Percentiles rank a stretch among this genome's conserved stretches.
These are phyloP conservation scores for Podiceps cristatus DNA, from an alignment of 2,113 vertebrate genomes.

Conservation along the genomic window DNA sequence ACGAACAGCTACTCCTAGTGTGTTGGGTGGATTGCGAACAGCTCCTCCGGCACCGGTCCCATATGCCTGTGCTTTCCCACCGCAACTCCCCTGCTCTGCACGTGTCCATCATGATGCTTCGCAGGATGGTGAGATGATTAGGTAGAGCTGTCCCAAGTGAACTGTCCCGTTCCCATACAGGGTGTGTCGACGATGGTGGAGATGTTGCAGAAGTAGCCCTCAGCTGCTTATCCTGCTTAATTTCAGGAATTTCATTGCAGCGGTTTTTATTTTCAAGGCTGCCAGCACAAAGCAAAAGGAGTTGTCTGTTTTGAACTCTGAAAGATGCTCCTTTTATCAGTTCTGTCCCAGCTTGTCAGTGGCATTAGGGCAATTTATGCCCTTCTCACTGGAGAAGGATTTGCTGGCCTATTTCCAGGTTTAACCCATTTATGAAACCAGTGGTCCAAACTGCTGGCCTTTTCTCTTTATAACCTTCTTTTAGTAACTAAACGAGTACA, in stretches of 20 bases:
- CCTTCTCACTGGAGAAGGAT: neutral
- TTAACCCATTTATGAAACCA: neutral
- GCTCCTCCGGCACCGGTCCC: neutral
- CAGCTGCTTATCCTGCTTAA: neutral
- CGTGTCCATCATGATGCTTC: rapidly evolving
- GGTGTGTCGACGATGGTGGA: neutral
- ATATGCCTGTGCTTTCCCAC: rapidly evolving
- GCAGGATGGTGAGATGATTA: neutral
- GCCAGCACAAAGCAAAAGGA: neutral
- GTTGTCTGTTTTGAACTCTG: neutral
- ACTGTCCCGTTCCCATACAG: neutral
- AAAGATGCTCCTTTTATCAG: neutral
- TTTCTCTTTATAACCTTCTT: neutral
- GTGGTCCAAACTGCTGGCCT: neutral
- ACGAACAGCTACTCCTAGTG: neutral
- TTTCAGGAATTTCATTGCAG: neutral
- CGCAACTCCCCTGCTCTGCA: rapidly evolving
- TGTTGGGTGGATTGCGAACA: rapidly evolving
- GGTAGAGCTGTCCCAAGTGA: neutral
- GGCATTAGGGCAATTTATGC: neutral
- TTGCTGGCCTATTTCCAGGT: neutral
- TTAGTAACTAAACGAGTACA: rapidly evolving
- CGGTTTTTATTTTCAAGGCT: neutral
- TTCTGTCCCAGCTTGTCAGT: neutral
- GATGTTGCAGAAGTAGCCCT: neutral